Percentiles rank a stretch among this genome's conserved stretches.
These are phyloP conservation scores for Oxygymnocypris stewartii DNA, from an alignment of 2,113 vertebrate species.

Conservation along the genomic window DNA sequence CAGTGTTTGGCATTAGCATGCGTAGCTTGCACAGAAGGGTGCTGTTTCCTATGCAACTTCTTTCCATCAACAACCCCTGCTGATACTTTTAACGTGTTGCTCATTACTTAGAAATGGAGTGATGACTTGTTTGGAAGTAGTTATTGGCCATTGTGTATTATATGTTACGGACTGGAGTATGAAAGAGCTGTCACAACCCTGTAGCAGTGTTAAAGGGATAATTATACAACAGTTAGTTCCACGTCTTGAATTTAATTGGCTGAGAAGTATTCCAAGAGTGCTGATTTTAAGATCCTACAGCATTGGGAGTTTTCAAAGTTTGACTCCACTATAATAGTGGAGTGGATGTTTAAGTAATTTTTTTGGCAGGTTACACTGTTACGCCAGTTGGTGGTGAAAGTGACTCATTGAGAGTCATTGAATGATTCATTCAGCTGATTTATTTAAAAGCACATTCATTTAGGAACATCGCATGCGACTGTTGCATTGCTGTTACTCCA, in stretches of 20 bases:
- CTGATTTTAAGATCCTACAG: background rate
- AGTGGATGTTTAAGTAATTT: background rate
- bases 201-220: background rate
- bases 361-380: background rate
- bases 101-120: background rate
- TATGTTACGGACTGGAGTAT: background rate
- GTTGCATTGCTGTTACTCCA: background rate
- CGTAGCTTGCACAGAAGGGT: background rate
- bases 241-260: background rate
- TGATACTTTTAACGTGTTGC: background rate
- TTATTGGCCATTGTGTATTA: background rate
- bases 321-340: background rate
- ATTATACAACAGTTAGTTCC: background rate
- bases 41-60: constrained; percentile 11
- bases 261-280: background rate
- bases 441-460: background rate
- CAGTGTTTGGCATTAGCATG: constrained; percentile 13
- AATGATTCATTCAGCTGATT: background rate
- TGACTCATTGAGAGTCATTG: no score
- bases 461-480: background rate
- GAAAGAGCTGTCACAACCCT: background rate
- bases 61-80: constrained; percentile 10
- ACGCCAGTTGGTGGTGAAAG: no score
- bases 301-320: background rate
- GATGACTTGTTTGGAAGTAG: background rate